Conservation (phyloP, 2,113 vertebrate species). For the Erythrolamprus reginae region DNA sequence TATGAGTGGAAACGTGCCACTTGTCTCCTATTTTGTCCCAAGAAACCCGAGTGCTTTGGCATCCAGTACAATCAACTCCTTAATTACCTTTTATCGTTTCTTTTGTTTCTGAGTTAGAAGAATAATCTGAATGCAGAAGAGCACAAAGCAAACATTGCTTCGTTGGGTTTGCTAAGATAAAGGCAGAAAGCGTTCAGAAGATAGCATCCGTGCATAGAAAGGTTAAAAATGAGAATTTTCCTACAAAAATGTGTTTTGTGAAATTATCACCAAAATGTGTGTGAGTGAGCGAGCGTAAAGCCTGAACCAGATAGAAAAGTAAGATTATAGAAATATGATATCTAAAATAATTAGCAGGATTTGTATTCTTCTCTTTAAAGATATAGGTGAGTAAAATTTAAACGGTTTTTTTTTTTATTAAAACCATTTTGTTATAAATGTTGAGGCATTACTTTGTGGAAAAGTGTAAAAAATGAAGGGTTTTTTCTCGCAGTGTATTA, state of each 20-base stretch:
- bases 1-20: background rate
- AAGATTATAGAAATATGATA: background rate
- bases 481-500: background rate
- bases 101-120: background rate
- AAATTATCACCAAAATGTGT: background rate
- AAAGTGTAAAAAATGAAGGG: background rate
- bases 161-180: background rate
- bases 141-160: rapidly evolving
- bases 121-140: constrained; percentile 1
- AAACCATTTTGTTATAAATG: background rate
- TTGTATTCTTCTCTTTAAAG: background rate
- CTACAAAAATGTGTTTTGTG: background rate
- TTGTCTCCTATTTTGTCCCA: background rate
- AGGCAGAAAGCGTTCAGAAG: background rate
- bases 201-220: background rate
- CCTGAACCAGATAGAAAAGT: background rate
- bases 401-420: background rate
- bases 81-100: constrained; percentile 10
- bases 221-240: background rate
- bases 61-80: background rate
- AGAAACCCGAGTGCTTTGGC: background rate
- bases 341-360: background rate
- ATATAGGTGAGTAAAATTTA: background rate
- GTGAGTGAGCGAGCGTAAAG: background rate
- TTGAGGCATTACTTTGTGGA: background rate